Evolutionary conservation across 2,113 vertebrate genomes (phyloP), one percentile per base, ranked within the genome.

Genomic region (Chloebia gouldiae): DNA sequence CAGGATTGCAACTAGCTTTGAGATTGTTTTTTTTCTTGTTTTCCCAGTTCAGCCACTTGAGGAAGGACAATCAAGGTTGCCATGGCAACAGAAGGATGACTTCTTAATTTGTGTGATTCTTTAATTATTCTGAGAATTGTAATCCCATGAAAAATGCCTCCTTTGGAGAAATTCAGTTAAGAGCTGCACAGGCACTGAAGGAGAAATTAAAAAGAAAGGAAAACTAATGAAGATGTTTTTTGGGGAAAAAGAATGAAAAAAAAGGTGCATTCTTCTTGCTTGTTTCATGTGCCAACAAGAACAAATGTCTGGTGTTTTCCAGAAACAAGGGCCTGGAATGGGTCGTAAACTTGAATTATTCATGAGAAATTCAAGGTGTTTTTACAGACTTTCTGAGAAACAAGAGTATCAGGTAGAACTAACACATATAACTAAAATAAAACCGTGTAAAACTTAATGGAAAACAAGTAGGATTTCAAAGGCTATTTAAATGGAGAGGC

Each of bases 51-150:
- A 93, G 68, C 68, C 71, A 33, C 82, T 82, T 72, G 68, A 94
- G 68, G 50, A 72, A 90, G 83, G 88, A 93, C 92, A 73, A 54
- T 80, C 47, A 59, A 42, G 20, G 90, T 94, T 97, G 82, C 86
- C 82, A 95, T 88, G 69, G 75, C 33, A 60, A 92, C 54, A 42
- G 24, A 77, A 92, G 25, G 68, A 77, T 90, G 88, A 92, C 37
- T 94, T 90, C 88, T 97, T 93, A 76, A 93, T 96, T 94, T 92
- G 39, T 66, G 44, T 50, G 39, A 77, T 73, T 82, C 92, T 94
- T 88, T 94, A 88, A 90, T 95, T 94, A 66, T 70, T 90, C 66
- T 2, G 11, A 71, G 81, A 90, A 81, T 15, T 69, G 54, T 59
- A 92, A 80, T 93, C 63, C 71, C 68, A 61, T 61, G 71, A 88